Percentiles rank a stretch among this genome's conserved stretches.
Conservation (phyloP, 1,140 invertebrate genomes). For the Charaxes varanes region DNA sequence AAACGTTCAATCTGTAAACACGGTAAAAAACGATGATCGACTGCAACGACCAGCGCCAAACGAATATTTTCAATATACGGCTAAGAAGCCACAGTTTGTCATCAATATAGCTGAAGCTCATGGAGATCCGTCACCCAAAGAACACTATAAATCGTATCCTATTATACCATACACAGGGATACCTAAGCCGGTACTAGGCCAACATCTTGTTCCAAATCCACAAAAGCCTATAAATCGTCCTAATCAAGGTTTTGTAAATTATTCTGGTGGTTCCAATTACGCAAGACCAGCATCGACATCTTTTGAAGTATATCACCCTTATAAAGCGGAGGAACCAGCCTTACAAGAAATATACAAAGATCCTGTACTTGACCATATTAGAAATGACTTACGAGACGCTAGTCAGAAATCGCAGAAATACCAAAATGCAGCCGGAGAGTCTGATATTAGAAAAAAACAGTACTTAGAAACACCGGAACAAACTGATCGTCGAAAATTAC, state of each 20-base stretch:
- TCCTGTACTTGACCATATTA: conserved; percentile 55
- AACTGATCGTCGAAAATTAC: conserved; percentile 44
- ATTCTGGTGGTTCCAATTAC: conserved; percentile 24
- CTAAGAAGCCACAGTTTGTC: conserved; percentile 57
- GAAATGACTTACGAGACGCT: conserved; percentile 50
- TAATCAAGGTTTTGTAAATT: conserved; percentile 37
- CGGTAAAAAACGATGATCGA: conserved; percentile 18
- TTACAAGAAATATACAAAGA: conserved; percentile 57
- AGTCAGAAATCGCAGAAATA: conserved; percentile 55
- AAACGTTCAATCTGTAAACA: conserved; percentile 23
- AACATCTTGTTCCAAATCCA: conserved; percentile 39
- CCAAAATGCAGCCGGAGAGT: conserved; percentile 47
- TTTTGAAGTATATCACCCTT: conserved; percentile 64
- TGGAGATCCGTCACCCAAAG: conserved; percentile 42
- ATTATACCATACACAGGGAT: conserved; percentile 41
- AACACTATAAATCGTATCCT: conserved; percentile 44
- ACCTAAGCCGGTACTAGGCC: conserved; percentile 39
- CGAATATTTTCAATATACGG: conserved; percentile 58
- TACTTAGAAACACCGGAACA: conserved; percentile 49
- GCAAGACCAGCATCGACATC: conserved; percentile 34
- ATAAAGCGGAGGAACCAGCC: conserved; percentile 52
- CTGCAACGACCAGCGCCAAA: conserved; percentile 28
- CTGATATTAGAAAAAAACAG: conserved; percentile 40
- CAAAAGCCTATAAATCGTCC: conserved; percentile 31
- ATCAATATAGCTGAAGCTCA: conserved; percentile 46